Conservation (phyloP, 2,113 vertebrate species). For the Jaculus jaculus region DNA sequence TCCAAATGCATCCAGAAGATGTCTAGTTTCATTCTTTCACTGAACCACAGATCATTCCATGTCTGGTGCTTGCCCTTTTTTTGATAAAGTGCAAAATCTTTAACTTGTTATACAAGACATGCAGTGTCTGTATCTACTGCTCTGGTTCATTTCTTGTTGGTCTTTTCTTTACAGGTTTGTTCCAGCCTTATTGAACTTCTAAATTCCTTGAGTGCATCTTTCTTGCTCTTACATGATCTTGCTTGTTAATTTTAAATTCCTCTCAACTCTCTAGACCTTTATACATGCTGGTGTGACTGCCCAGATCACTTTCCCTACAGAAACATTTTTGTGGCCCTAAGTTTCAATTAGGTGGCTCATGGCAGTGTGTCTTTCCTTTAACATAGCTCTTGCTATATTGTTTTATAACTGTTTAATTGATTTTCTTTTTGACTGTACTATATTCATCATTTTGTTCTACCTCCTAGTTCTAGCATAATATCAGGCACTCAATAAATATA, state of each 20-base stretch:
- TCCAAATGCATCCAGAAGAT: background rate
- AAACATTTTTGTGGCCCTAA: background rate
- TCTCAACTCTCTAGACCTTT: background rate
- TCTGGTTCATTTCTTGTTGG: background rate
- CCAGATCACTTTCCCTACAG: background rate
- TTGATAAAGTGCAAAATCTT: background rate
- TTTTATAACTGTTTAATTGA: background rate
- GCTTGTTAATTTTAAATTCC: background rate
- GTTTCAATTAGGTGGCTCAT: background rate
- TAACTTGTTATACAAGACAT: constrained; percentile 26
- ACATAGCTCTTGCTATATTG: background rate
- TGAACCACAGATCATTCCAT: background rate
- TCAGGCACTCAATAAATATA: background rate
- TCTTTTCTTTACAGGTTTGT: background rate
- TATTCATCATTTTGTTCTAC: background rate
- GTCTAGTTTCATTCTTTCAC: background rate
- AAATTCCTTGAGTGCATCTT: background rate
- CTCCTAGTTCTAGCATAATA: background rate
- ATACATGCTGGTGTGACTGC: background rate
- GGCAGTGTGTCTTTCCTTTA: background rate
- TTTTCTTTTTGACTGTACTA: background rate
- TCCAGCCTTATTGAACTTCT: background rate
- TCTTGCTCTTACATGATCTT: background rate
- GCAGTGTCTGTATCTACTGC: background rate
- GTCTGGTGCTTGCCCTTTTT: background rate